phyloP scores from a whole-genome alignment of 2,113 vertebrate genomes.

The Alethe castanea region DNA sequence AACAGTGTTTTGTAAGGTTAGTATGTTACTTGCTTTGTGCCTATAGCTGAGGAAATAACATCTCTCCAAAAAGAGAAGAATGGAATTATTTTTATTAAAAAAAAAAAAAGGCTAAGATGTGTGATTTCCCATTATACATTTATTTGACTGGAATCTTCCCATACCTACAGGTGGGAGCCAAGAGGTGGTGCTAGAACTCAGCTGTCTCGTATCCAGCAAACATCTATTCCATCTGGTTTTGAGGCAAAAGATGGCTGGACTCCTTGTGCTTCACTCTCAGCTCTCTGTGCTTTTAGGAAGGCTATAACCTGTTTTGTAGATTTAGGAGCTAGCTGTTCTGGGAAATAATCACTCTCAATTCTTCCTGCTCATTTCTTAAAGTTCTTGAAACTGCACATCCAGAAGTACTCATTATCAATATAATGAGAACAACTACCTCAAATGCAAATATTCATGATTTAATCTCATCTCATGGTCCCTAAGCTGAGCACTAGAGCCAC shows the following conservation, averaged over 20 bases:
- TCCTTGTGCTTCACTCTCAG: not conserved
- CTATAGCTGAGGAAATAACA: not conserved
- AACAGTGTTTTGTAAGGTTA: not conserved
- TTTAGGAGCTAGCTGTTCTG: not conserved
- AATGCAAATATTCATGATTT: conserved; percentile 2
- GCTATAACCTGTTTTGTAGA: not conserved
- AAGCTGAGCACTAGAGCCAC: not conserved
- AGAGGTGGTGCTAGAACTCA: conserved; percentile 65
- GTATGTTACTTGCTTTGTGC: not conserved
- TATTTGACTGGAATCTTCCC: not conserved
- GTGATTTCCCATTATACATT: not conserved
- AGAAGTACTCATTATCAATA: not conserved
- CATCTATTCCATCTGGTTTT: not conserved
- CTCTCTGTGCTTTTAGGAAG: not conserved
- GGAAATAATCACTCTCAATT: not conserved
- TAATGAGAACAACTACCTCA: not conserved
- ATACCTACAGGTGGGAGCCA: conserved; percentile 49
- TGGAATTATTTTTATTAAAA: not conserved
- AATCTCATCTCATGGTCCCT: not conserved
- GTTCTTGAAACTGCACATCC: not conserved
- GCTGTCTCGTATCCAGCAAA: not conserved
- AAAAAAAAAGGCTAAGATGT: not conserved
- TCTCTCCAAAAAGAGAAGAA: not conserved
- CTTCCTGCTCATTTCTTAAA: not conserved
- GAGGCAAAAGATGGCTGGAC: not conserved